Conservation (phyloP, 2,888 invertebrate species). For the Agelastica alni region DNA sequence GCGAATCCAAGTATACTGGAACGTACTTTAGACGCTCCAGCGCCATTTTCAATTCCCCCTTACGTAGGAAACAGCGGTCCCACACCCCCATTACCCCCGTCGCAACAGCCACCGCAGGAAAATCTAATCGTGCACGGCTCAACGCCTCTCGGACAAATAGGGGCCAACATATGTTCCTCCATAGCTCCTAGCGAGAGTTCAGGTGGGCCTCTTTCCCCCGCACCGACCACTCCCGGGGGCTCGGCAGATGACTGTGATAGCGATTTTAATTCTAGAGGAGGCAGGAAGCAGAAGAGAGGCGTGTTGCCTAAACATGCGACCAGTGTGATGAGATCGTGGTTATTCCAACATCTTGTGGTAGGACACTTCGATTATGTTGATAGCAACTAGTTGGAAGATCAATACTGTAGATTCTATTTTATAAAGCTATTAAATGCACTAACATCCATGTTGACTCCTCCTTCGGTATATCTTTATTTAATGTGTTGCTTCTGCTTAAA, state of each 20-base stretch:
- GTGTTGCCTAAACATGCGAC: conserved; percentile 95
- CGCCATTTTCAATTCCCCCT: conserved; percentile 46
- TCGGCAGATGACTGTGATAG: conserved; percentile 64
- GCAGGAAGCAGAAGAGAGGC: conserved; percentile 78
- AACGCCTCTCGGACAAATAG: conserved; percentile 86
- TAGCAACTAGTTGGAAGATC: no score
- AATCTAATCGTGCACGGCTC: conserved; percentile 74
- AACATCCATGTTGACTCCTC: no score
- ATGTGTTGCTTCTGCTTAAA: no score
- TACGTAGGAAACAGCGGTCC: conserved; percentile 41
- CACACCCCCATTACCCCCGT: conserved; percentile 44
- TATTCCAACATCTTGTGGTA: conserved; percentile 95
- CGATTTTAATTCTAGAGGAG: conserved; percentile 53
- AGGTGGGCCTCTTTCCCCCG: conserved; percentile 63
- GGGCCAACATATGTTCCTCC: conserved; percentile 66
- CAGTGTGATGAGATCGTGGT: conserved; percentile 94
- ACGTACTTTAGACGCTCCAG: conserved; percentile 48
- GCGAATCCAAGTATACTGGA: conserved; percentile 45
- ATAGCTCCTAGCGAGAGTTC: conserved; percentile 61
- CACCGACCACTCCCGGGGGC: conserved; percentile 64
- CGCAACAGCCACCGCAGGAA: conserved; percentile 53
- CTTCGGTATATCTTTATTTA: no score
- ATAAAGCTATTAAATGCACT: no score
- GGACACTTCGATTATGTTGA: no score
- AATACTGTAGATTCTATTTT: no score